phyloP scores from a whole-genome alignment of 2,113 vertebrate species.

The Amia ocellicauda region DNA sequence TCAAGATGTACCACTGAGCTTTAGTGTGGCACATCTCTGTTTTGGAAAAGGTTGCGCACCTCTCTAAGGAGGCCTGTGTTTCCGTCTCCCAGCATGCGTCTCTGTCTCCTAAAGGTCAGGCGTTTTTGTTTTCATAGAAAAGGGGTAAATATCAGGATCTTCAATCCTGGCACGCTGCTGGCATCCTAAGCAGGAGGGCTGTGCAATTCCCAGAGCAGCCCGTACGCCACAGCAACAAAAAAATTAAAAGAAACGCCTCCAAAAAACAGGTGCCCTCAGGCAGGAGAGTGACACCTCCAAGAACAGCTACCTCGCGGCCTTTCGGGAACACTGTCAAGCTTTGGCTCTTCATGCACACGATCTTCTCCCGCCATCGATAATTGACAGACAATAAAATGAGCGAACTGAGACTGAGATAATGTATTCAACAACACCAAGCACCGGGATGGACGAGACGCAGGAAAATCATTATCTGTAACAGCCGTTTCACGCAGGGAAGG shows the following conservation, averaged over 20 bases:
- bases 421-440: too few species aligned
- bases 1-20: slow-evolving; percentile 2
- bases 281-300: not conserved
- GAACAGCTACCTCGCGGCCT: not conserved
- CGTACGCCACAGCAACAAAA: too few species aligned
- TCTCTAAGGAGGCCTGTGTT: slow-evolving; percentile 8
- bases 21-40: slow-evolving; percentile 17
- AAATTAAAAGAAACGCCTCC: not conserved
- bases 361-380: slow-evolving; percentile 33
- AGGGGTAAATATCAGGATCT: slow-evolving; percentile 32
- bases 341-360: too few species aligned
- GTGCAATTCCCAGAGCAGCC: not conserved
- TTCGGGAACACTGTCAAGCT: slow-evolving; percentile 16
- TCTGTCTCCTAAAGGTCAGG: slow-evolving; percentile 28
- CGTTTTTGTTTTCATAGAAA: slow-evolving; percentile 22
- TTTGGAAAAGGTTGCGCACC: not conserved
- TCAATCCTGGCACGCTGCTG: not conserved
- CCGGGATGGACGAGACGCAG: too few species aligned
- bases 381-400: slow-evolving; percentile 11
- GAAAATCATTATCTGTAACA: too few species aligned
- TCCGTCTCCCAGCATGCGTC: slow-evolving; percentile 19
- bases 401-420: not conserved
- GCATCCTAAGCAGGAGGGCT: slow-evolving; percentile 4
- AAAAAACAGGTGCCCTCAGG: too few species aligned
- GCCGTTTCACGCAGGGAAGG: too few species aligned